Percentiles rank a stretch among this genome's conserved stretches.
These are phyloP conservation scores for Apostichopus japonicus DNA, from an alignment of 35 echinoderm and acorn worm species.

Conservation along the genomic window DNA sequence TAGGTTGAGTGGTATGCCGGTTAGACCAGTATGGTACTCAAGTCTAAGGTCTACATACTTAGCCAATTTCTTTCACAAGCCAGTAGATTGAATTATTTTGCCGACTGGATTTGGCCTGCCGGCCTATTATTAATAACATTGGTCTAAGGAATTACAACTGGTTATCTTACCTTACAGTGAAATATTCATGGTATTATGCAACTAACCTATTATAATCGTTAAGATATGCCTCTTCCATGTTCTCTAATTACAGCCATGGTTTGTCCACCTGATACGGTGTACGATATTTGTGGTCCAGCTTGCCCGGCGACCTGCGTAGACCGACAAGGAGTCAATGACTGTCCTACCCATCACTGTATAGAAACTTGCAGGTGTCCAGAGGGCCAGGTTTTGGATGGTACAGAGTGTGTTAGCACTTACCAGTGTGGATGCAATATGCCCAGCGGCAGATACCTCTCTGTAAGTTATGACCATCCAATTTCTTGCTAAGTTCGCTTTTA, in stretches of 20 bases:
- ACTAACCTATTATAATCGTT: neutral
- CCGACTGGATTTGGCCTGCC: too few species aligned
- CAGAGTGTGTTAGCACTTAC: conserved; percentile 45
- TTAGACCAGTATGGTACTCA: too few species aligned
- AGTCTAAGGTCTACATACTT: too few species aligned
- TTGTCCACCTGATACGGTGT: conserved; percentile 61
- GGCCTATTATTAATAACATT: too few species aligned
- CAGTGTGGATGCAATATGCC: conserved; percentile 55
- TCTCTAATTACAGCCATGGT: conserved; percentile 50
- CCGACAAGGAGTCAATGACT: neutral
- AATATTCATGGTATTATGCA: neutral
- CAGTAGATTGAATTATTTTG: too few species aligned
- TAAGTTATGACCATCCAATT: neutral
- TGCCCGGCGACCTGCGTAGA: conserved; percentile 82
- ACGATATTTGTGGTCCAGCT: conserved; percentile 71
- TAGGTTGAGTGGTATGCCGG: too few species aligned
- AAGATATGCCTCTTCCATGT: neutral
- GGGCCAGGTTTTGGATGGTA: conserved; percentile 59
- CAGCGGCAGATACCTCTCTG: conserved; percentile 57
- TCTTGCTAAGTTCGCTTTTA: neutral
- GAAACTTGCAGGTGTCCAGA: conserved; percentile 65
- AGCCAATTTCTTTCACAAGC: too few species aligned
- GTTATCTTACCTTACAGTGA: too few species aligned
- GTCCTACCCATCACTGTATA: conserved; percentile 44
- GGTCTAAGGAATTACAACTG: too few species aligned